Conservation (phyloP, 2,888 invertebrate species). For the Biston stratarius region DNA sequence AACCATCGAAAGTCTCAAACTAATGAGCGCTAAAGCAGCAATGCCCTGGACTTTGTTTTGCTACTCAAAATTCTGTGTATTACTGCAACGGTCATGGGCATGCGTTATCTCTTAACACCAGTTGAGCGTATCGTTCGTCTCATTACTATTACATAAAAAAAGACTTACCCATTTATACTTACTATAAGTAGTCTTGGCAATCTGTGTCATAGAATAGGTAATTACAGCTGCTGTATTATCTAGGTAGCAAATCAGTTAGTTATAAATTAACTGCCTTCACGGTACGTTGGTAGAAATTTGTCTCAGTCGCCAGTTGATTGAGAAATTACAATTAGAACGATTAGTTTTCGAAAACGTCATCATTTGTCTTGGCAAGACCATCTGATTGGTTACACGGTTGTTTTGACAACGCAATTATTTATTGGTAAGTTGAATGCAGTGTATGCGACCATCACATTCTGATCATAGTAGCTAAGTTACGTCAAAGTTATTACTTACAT, state of each 20-base stretch:
- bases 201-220: background rate
- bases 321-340: constrained; percentile 75
- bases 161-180: no score
- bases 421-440: constrained; percentile 53
- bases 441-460: constrained; percentile 25
- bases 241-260: constrained; percentile 59
- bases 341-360: constrained; percentile 72
- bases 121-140: no score
- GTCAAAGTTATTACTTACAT: constrained; percentile 2
- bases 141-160: no score
- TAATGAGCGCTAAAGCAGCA: no score
- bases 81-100: no score
- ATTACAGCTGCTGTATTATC: constrained; percentile 27
- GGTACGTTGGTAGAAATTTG: constrained; percentile 68
- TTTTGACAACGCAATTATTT: constrained; percentile 57
- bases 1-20: no score
- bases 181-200: constrained; percentile 1
- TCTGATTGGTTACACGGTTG: constrained; percentile 63
- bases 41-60: no score
- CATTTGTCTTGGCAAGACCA: constrained; percentile 71
- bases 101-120: no score
- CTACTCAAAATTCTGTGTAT: no score
- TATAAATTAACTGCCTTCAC: constrained; percentile 62
- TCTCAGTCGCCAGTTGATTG: constrained; percentile 66
- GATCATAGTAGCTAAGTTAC: constrained; percentile 8